Evolutionary conservation across 2,797 vertebrate species (phyloP).

Genomic region (Sebastiscus albofasciatus): DNA sequence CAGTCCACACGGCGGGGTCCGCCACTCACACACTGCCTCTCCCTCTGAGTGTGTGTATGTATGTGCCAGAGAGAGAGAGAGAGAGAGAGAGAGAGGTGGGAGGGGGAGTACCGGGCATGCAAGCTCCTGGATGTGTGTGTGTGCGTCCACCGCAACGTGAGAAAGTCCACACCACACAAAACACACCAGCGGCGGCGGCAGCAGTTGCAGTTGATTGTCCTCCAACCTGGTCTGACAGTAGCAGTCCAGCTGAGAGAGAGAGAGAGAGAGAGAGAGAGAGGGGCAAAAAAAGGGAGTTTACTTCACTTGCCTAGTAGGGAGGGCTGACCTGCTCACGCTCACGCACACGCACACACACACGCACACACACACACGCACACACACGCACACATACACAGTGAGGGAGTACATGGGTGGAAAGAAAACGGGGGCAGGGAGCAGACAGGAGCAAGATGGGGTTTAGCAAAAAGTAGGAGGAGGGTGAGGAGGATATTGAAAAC

Average conservation of each 20-base stretch:
- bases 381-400: constrained; percentile 43
- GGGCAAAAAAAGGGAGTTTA: constrained; percentile 65
- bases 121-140: constrained; percentile 49
- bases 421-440: constrained; percentile 70
- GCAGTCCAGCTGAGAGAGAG: constrained; percentile 70
- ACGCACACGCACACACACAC: constrained; percentile 40
- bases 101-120: constrained; percentile 47
- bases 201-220: constrained; percentile 68
- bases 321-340: constrained; percentile 55
- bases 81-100: constrained; percentile 14
- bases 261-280: constrained; percentile 19
- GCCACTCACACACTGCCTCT: constrained; percentile 57
- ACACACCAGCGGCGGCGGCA: constrained; percentile 63
- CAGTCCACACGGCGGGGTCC: constrained; percentile 56
- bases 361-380: constrained; percentile 40
- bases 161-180: constrained; percentile 73
- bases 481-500: constrained; percentile 66
- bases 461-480: constrained; percentile 53
- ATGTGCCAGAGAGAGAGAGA: constrained; percentile 36
- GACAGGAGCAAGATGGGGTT: constrained; percentile 66
- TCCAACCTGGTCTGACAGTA: constrained; percentile 73
- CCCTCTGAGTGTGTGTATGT: constrained; percentile 45
- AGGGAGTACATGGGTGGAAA: constrained; percentile 63
- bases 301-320: constrained; percentile 67
- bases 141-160: constrained; percentile 62